phyloP scores from a whole-genome alignment of 53 echinoderm and acorn worm species.

The Antedon mediterranea region DNA sequence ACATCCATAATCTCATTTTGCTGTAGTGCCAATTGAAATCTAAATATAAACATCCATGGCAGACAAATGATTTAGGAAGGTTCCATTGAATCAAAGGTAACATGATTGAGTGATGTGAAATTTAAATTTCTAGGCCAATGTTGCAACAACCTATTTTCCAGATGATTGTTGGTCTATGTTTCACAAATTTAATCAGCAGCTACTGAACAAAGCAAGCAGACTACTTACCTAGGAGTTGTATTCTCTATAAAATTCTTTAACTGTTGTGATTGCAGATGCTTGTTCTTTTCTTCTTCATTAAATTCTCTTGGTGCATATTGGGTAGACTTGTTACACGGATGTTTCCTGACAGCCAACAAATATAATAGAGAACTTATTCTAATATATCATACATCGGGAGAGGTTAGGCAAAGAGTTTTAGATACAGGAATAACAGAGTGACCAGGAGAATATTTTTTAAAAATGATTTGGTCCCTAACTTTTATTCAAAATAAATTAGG shows the following conservation, averaged over 20 bases:
- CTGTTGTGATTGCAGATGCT: constrained; percentile 31
- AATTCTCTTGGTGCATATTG: constrained; percentile 76
- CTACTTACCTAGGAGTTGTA: constrained; percentile 51
- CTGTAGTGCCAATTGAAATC: constrained; percentile 88
- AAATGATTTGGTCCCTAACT: too few relatives aligned
- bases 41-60: too few relatives aligned
- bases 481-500: too few relatives aligned
- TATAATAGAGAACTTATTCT: too few relatives aligned
- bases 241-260: constrained; percentile 41
- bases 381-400: too few relatives aligned
- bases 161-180: too few relatives aligned
- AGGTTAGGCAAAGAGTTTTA: too few relatives aligned
- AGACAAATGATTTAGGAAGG: too few relatives aligned
- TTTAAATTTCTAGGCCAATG: neutral
- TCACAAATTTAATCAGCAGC: too few relatives aligned
- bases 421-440: too few relatives aligned
- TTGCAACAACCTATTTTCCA: neutral
- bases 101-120: neutral
- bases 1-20: constrained; percentile 99
- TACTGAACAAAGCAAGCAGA: too few relatives aligned
- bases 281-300: constrained; percentile 42
- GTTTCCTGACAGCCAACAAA: constrained; percentile 47
- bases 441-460: too few relatives aligned
- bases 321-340: constrained; percentile 60
- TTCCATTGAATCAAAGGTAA: neutral